Conservation (phyloP, 2,888 invertebrate species). For the Punctoribates punctum region DNA sequence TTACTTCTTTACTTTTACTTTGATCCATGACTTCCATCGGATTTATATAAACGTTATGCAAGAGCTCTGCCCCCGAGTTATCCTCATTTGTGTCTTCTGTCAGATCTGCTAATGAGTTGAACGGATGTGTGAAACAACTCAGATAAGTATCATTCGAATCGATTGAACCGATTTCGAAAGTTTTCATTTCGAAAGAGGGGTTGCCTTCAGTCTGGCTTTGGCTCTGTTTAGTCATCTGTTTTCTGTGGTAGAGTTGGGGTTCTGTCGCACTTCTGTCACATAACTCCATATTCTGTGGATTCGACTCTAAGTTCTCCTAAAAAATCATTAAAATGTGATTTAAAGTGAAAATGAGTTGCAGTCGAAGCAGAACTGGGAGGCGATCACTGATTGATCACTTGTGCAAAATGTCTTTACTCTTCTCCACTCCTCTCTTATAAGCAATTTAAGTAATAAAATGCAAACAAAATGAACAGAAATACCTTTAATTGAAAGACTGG, state of each 20-base stretch:
- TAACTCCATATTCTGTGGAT: neutral
- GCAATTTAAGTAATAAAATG: neutral
- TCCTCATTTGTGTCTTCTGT: conserved; percentile 42
- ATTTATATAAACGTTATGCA: conserved; percentile 39
- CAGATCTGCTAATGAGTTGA: conserved; percentile 62
- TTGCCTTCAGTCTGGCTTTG: neutral
- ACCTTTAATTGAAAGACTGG: conserved; percentile 20
- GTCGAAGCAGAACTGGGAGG: neutral
- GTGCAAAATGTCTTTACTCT: conserved; percentile 7
- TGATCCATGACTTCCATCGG: conserved; percentile 15
- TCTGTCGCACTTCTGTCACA: conserved; percentile 15
- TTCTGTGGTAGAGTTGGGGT: neutral
- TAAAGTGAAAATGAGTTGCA: neutral
- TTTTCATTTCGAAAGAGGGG: conserved; percentile 33
- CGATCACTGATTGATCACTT: conserved; percentile 1
- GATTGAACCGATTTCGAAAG: neutral
- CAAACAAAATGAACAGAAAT: conserved; percentile 5
- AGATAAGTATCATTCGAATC: conserved; percentile 89
- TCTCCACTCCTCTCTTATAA: neutral
- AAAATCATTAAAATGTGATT: neutral
- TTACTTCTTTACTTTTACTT: conserved; percentile 4
- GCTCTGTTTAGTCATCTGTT: neutral
- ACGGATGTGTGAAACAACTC: conserved; percentile 93
- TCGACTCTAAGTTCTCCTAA: neutral
- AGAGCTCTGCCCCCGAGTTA: neutral